Evolutionary conservation across 2,888 invertebrate genomes (phyloP).

Genomic region (Pyralis farinalis): DNA sequence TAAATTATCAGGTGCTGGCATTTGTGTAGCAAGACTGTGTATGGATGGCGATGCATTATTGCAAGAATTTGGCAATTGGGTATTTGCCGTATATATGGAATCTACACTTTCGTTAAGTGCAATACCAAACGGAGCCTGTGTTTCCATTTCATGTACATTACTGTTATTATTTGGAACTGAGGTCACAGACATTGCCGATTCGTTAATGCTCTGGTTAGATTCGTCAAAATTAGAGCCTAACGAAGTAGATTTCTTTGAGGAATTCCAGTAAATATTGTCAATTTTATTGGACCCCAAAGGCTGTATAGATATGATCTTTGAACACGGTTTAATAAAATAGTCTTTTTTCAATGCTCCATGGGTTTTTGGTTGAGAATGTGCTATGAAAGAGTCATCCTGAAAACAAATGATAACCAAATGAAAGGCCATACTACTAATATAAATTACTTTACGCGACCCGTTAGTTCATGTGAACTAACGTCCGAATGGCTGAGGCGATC

Average conservation of each 20-base stretch:
- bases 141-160: slow-evolving; percentile 38
- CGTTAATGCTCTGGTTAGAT: slow-evolving; percentile 33
- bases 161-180: slow-evolving; percentile 1
- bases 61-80: slow-evolving; percentile 5
- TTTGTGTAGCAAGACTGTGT: slow-evolving; percentile 21
- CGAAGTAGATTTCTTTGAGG: slow-evolving; percentile 55
- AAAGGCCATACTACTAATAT: neutral
- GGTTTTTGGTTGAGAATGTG: slow-evolving; percentile 44
- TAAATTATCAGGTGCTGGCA: slow-evolving; percentile 28
- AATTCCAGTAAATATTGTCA: slow-evolving; percentile 52
- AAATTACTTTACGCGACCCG: too few species aligned
- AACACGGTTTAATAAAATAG: slow-evolving; percentile 46
- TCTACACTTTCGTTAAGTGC: slow-evolving; percentile 28
- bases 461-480: too few species aligned
- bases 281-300: slow-evolving; percentile 49
- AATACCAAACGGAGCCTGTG: slow-evolving; percentile 37
- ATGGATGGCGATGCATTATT: slow-evolving; percentile 12
- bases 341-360: slow-evolving; percentile 36
- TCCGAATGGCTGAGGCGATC: too few species aligned
- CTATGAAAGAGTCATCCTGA: slow-evolving; percentile 66
- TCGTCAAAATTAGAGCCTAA: slow-evolving; percentile 39
- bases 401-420: slow-evolving; percentile 21
- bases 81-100: slow-evolving; percentile 32
- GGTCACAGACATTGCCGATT: slow-evolving; percentile 28
- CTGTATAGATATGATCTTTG: slow-evolving; percentile 44